phyloP scores from a whole-genome alignment of 2,888 invertebrate genomes.

The Hypercompe scribonia region DNA sequence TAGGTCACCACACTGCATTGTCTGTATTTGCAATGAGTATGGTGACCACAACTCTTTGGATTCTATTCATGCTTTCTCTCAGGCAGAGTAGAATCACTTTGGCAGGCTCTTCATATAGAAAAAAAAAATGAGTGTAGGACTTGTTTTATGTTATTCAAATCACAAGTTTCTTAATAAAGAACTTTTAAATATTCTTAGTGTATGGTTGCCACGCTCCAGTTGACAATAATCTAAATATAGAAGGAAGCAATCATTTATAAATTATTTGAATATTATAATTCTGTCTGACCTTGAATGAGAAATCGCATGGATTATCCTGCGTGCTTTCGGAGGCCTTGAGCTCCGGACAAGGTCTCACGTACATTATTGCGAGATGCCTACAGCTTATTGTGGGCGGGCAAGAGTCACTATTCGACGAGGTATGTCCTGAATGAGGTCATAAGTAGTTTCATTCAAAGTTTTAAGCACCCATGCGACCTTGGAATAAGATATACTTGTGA shows the following conservation, averaged over 20 bases:
- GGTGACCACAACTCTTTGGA: no score
- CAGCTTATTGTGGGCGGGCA: constrained; percentile 41
- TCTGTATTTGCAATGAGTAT: no score
- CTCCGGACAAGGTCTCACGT: constrained; percentile 70
- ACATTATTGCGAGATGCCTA: constrained; percentile 45
- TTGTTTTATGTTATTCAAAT: background rate
- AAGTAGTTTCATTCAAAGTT: constrained; percentile 47
- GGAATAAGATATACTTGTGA: constrained; percentile 10
- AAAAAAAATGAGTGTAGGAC: background rate
- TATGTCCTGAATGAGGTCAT: constrained; percentile 57
- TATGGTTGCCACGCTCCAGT: background rate
- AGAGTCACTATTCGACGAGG: constrained; percentile 36
- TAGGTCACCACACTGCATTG: no score
- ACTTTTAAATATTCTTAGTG: background rate
- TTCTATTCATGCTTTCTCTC: no score
- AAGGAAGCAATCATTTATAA: constrained; percentile 48
- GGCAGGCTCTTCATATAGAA: no score
- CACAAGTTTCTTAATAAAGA: background rate
- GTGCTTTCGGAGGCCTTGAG: constrained; percentile 76
- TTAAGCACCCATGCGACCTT: constrained; percentile 34
- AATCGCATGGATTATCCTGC: constrained; percentile 71
- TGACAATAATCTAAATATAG: constrained; percentile 10
- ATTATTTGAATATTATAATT: constrained; percentile 49
- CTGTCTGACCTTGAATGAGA: constrained; percentile 63
- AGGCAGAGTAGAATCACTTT: no score